These are phyloP conservation scores for Epicauta chinensis DNA, from an alignment of 1,140 invertebrate species.

Conservation along the genomic window DNA sequence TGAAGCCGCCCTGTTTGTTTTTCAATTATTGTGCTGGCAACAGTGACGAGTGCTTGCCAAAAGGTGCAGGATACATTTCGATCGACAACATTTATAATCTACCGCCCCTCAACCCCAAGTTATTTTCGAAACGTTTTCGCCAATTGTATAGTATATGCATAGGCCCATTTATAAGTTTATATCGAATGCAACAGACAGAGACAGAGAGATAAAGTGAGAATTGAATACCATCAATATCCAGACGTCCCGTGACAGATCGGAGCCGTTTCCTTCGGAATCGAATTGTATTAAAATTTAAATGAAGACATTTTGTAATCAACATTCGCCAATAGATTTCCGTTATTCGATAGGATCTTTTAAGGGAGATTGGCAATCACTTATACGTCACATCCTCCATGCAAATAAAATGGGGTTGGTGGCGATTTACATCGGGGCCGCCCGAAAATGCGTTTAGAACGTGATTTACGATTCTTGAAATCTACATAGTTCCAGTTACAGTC, in stretches of 20 bases:
- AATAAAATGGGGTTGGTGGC: constrained; percentile 35
- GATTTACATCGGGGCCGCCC: constrained; percentile 35
- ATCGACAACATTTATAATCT: too few species aligned
- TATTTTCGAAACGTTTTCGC: too few species aligned
- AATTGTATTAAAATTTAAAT: constrained; percentile 41
- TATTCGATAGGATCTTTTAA: constrained; percentile 29
- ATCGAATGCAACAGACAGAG: too few species aligned
- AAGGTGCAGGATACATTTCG: too few species aligned
- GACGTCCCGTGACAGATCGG: constrained; percentile 25
- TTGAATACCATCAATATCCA: constrained; percentile 25
- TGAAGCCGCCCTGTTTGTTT: constrained; percentile 14
- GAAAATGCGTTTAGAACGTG: constrained; percentile 24
- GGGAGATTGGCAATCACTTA: constrained; percentile 40
- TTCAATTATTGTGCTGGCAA: constrained; percentile 12
- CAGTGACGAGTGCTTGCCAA: neutral
- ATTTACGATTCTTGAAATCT: constrained; percentile 25
- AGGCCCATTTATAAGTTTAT: too few species aligned
- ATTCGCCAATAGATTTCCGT: constrained; percentile 41
- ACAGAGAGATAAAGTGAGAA: too few species aligned
- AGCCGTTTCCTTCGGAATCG: constrained; percentile 29
- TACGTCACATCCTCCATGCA: constrained; percentile 40
- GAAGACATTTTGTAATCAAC: constrained; percentile 41
- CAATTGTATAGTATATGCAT: too few species aligned
- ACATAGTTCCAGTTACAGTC: constrained; percentile 22
- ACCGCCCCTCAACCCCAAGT: too few species aligned